Base-by-base conservation (phyloP, 2,888 invertebrate genomes). In the Drosophila prolongata region DNA sequence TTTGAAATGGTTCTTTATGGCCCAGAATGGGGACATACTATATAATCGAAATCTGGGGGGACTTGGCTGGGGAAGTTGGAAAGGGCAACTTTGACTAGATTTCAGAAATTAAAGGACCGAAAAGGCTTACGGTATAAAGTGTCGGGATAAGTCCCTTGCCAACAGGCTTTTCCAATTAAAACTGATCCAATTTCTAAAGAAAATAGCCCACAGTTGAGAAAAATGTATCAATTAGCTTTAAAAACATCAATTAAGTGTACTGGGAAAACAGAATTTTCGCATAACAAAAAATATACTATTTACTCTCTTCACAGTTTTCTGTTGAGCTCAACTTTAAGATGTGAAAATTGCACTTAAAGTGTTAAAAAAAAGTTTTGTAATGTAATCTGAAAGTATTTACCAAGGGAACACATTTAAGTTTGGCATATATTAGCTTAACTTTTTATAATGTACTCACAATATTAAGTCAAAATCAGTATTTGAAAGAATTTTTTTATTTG, bases 1-100 rank as follows among this genome's bases (percentile, higher is more conserved):
- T 65, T 65, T 68, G 38, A 66, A 66, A 55, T 38, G 40, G 56
- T 66, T 40, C 46, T 47, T 40, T 69, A 66, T 68, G 66, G 66
- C 69, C 69, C 69, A 55, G 44, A 46, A 65, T 55, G 56, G 34
- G 40, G 56, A 14, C 46, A 34, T 46, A 24, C 4, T 24, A 24
- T 24, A 68, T 66, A 66, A 66, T 66, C 66, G 66, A 66, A 68
- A 56, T 50, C 40, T 16, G 30, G 56, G 44, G 30, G 56, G 56
- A 3, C 27, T 19, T 14, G 46, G 16, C 9, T 8, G 44, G 13
- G 69, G 27, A 64, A 49, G 34, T 58, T 44, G 44, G 24, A 57
- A 38, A 37, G 34, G 55, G 9, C 16, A n/a, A 13, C 34, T 8
- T 9, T 35, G 19, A 24, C 40, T 40, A 27, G 38, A 49, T 37